Evolutionary conservation across 2,888 invertebrate genomes (phyloP), one percentile per base, ranked within the genome.

Genomic region (Meteorus colon): DNA sequence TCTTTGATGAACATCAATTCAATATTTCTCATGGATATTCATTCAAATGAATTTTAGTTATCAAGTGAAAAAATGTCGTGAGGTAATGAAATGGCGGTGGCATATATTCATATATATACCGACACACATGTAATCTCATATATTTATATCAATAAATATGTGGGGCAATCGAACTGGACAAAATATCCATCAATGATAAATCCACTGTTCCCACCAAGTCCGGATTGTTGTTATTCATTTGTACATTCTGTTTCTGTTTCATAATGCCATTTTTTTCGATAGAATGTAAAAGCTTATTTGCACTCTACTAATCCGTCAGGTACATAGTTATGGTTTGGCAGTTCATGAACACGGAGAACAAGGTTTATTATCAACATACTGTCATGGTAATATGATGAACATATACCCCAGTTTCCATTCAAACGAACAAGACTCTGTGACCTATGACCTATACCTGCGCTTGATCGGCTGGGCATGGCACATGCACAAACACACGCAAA

Each of bases 401-500:
- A 37, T 62, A 37, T 62, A 37, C 62, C 62, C 55, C 45, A 63
- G 63, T 41, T 72, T 27, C 29, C 62, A 72, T 29, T 48, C 29
- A 48, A 71, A 75, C 73, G 34, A 73, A 73, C 75, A 70, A 71
- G 37, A 65, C 63, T 41, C 71, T 66, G 66, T 75, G 75, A 75
- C 75, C 75, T 71, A 71, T 75, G 75, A 75, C 75, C 75, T 75
- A 75, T 71, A 51, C 63, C 48, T 31, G 31, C 31, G 48, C 31
- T 48, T 48, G 24, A 62, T 45, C 62, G 27, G 31, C n/a, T 51
- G 71, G 65, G 41, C 45, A 66, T 66, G 75, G 70, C 65, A 75
- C 55, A 63, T 75, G 66, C 16, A 51, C 55, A 55, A 65, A 60
- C 37, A 41, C 60, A 19, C 55, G 0, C 19, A 24, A n/a, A 55